Evolutionary conservation across 1,140 invertebrate species (phyloP).

Genomic region (Drosophila willistoni): DNA sequence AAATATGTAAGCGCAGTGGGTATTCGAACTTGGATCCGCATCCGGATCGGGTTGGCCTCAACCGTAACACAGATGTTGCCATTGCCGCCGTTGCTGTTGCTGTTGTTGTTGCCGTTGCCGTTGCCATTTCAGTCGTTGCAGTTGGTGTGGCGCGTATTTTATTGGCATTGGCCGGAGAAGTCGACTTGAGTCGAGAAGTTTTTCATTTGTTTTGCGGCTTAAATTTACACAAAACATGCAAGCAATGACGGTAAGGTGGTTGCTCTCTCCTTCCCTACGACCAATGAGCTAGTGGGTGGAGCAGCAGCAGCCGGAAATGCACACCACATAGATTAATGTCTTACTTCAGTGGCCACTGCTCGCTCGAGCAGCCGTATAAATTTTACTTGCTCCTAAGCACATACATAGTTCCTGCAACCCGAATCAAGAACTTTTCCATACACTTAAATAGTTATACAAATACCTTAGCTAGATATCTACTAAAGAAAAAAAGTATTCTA

Average conservation of each 20-base stretch:
- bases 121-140: constrained; percentile 30
- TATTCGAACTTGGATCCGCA: constrained; percentile 56
- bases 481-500: not conserved
- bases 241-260: constrained; percentile 36
- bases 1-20: constrained; percentile 62
- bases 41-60: constrained; percentile 42
- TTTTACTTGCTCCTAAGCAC: not conserved
- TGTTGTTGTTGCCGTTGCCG: not conserved
- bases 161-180: constrained; percentile 59
- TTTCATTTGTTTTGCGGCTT: constrained; percentile 66
- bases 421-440: not conserved
- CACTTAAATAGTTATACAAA: not conserved
- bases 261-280: no score
- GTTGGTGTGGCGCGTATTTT: constrained; percentile 52
- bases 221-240: constrained; percentile 69
- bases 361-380: constrained; percentile 7
- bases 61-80: constrained; percentile 24
- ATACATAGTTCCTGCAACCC: not conserved
- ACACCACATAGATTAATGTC: constrained; percentile 69
- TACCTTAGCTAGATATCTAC: no score
- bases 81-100: not conserved
- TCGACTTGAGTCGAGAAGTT: constrained; percentile 68
- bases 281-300: not conserved
- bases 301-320: constrained; percentile 49
- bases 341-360: constrained; percentile 52